These are phyloP conservation scores for Drosophila nasuta DNA, from an alignment of 1,140 invertebrate genomes.

Conservation along the genomic window DNA sequence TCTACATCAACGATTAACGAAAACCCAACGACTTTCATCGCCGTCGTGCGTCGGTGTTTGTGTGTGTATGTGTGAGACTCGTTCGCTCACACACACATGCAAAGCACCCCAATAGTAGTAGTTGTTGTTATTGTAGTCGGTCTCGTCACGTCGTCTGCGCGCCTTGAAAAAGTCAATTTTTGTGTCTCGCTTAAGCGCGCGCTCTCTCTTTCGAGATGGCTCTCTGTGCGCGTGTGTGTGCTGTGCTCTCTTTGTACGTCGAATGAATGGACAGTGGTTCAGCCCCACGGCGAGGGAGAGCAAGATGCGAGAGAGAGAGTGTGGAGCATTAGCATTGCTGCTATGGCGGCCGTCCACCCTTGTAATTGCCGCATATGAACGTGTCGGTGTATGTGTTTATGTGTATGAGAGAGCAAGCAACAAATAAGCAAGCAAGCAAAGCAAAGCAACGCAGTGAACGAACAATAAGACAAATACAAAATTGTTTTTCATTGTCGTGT, in stretches of 20 bases:
- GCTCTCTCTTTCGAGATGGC: conserved; percentile 36
- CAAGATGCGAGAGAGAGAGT: conserved; percentile 27
- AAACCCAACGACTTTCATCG: conserved; percentile 82
- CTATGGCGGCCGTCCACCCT: conserved; percentile 63
- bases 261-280: conserved; percentile 66
- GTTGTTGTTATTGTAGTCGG: conserved; percentile 22
- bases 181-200: conserved; percentile 44
- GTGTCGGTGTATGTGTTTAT: conserved; percentile 21
- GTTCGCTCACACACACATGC: conserved; percentile 47
- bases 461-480: conserved; percentile 72
- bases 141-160: conserved; percentile 56
- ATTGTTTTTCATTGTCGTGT: conserved; percentile 60
- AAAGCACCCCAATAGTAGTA: conserved; percentile 38
- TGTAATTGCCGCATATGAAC: conserved; percentile 65
- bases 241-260: conserved; percentile 20
- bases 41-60: conserved; percentile 67
- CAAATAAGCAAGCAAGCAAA: conserved; percentile 60
- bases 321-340: conserved; percentile 10
- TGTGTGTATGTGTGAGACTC: conserved; percentile 48
- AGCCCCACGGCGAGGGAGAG: conserved; percentile 30
- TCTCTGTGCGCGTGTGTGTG: conserved; percentile 4
- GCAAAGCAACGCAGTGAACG: conserved; percentile 37
- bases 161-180: conserved; percentile 75
- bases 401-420: conserved; percentile 57
- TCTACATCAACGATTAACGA: conserved; percentile 84